These are phyloP conservation scores for Muricea muricata DNA, from an alignment of 92 coral and sea anemone genomes.

Conservation along the genomic window DNA sequence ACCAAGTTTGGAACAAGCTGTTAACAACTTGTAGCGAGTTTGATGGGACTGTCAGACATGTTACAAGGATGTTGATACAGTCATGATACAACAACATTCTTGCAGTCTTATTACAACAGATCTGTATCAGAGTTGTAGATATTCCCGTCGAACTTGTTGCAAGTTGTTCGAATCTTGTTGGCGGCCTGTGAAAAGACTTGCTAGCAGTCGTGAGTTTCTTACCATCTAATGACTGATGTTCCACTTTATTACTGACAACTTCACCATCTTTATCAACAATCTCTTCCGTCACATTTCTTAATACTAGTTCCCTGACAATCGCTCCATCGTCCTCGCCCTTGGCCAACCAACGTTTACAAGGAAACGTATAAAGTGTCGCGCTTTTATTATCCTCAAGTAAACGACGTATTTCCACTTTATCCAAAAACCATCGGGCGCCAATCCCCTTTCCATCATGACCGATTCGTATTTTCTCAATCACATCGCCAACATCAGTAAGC, in stretches of 20 bases:
- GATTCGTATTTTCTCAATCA: constrained; percentile 90
- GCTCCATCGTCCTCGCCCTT: constrained; percentile 96
- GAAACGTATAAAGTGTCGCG: constrained; percentile 85
- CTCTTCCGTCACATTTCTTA: constrained; percentile 85
- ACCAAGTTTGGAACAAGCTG: no score
- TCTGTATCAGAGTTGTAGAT: no score
- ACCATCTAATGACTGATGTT: constrained; percentile 85
- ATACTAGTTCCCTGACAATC: constrained; percentile 89
- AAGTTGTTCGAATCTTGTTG: no score
- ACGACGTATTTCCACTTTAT: constrained; percentile 86
- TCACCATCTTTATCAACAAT: constrained; percentile 79
- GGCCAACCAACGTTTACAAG: constrained; percentile 94
- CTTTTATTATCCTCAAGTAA: constrained; percentile 83
- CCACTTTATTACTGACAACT: constrained; percentile 74
- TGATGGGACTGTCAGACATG: no score
- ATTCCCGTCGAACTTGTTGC: no score
- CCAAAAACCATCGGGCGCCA: constrained; percentile 92
- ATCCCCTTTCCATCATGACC: constrained; percentile 96
- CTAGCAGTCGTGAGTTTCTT: no score
- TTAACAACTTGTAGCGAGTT: no score
- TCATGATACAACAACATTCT: no score
- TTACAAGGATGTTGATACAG: no score
- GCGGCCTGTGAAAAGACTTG: no score
- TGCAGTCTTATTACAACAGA: no score
- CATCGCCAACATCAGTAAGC: constrained; percentile 93